These are phyloP conservation scores for Iphiclides podalirius DNA, from an alignment of 2,888 invertebrate species.

Conservation along the genomic window DNA sequence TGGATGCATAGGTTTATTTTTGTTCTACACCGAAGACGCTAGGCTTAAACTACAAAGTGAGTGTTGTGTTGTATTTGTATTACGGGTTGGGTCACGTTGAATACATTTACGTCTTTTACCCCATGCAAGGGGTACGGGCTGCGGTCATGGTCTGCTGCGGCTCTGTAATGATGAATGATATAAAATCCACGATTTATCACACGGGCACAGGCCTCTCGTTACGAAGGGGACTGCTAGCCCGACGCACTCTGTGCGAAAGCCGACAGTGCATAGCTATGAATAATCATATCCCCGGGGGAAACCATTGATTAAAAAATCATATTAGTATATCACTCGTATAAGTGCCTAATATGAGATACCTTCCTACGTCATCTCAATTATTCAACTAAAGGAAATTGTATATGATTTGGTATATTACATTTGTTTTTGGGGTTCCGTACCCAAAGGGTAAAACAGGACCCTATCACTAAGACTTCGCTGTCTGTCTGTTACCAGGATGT, in stretches of 20 bases:
- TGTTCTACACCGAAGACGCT: constrained; percentile 38
- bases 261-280: not conserved
- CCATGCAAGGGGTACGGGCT: not conserved
- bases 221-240: constrained; percentile 6
- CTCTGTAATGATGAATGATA: constrained; percentile 17
- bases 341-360: not conserved
- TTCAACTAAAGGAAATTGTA: constrained; percentile 11
- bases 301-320: constrained; percentile 12
- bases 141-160: constrained; percentile 3
- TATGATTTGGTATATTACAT: not conserved
- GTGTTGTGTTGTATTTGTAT: not conserved
- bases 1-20: constrained; percentile 33
- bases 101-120: not conserved
- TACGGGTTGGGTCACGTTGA: not conserved
- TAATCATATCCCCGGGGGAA: constrained; percentile 12
- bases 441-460: no score
- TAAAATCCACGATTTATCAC: constrained; percentile 19
- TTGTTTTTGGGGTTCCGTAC: no score
- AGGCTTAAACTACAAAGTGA: not conserved
- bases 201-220: constrained; percentile 17
- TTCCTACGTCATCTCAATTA: constrained; percentile 10
- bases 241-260: constrained; percentile 7
- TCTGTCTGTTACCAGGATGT: no score
- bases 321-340: not conserved
- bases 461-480: no score